phyloP scores from a whole-genome alignment of 2,888 invertebrate genomes.

The Clivina fossor region DNA sequence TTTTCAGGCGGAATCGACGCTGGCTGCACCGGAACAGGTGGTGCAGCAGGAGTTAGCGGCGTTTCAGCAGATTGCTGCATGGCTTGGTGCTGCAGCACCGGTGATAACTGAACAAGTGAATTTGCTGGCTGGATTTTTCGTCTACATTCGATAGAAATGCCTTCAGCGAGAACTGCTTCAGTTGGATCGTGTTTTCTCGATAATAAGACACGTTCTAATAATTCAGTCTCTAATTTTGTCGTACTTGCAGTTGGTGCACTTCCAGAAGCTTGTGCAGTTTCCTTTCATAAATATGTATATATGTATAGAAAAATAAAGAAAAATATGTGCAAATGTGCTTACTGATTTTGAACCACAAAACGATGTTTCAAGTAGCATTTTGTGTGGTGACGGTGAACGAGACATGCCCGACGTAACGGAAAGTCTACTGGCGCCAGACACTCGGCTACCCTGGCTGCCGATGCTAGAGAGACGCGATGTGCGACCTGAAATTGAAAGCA shows the following conservation, averaged over 20 bases:
- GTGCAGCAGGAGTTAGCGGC: conserved; percentile 36
- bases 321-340: no score
- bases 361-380: conserved; percentile 85
- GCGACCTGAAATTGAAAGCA: conserved; percentile 75
- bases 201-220: conserved; percentile 59
- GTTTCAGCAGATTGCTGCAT: conserved; percentile 33
- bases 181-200: conserved; percentile 67
- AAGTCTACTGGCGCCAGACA: conserved; percentile 59
- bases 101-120: conserved; percentile 26
- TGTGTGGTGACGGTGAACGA: conserved; percentile 86
- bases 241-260: conserved; percentile 48
- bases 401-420: conserved; percentile 61
- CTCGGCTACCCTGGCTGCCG: conserved; percentile 69
- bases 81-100: conserved; percentile 15
- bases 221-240: conserved; percentile 57
- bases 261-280: conserved; percentile 30
- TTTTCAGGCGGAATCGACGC: conserved; percentile 31
- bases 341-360: conserved; percentile 82
- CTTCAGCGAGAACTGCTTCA: conserved; percentile 65
- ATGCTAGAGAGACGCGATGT: conserved; percentile 82
- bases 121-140: conserved; percentile 30
- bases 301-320: no score
- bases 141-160: conserved; percentile 55
- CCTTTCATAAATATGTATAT: conserved; percentile 6
- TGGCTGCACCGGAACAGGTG: conserved; percentile 30